phyloP scores from a whole-genome alignment of 2,888 invertebrate genomes.

The Trachelus stipa region DNA sequence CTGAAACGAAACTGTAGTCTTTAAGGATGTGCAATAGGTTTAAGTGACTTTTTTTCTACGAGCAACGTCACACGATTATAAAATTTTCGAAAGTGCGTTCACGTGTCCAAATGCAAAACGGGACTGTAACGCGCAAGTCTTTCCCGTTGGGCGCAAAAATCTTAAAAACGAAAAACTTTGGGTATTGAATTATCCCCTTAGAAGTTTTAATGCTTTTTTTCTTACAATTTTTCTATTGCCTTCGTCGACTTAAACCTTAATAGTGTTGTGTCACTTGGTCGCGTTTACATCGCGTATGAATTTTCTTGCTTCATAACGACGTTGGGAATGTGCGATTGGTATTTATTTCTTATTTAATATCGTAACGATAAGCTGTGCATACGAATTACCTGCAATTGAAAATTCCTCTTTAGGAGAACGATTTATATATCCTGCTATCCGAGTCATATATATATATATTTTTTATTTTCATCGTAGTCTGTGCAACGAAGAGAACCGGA shows the following conservation, averaged over 20 bases:
- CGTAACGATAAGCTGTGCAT: background rate
- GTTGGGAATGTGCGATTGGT: constrained; percentile 1
- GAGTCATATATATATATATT: background rate
- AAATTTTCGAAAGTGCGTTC: background rate
- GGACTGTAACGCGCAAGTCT: background rate
- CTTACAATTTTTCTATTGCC: background rate
- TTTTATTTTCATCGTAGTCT: background rate
- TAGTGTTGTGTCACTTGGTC: background rate
- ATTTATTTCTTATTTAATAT: constrained; percentile 7
- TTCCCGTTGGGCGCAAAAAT: background rate
- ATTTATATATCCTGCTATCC: background rate
- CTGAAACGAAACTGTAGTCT: constrained; percentile 13
- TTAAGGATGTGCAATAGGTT: constrained; percentile 47
- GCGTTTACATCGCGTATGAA: background rate
- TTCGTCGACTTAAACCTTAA: background rate
- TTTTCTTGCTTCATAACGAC: background rate
- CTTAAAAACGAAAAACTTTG: background rate
- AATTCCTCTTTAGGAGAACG: background rate
- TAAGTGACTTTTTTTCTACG: constrained; percentile 7
- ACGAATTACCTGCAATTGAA: background rate
- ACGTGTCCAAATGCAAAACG: background rate
- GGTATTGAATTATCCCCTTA: background rate
- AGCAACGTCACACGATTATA: background rate
- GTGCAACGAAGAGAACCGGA: background rate
- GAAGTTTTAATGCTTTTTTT: background rate